A percentile compares a stretch with the other conserved stretches of the same genome.
Evolutionary conservation across 2,113 vertebrate species (phyloP).

Genomic region (Chloebia gouldiae): DNA sequence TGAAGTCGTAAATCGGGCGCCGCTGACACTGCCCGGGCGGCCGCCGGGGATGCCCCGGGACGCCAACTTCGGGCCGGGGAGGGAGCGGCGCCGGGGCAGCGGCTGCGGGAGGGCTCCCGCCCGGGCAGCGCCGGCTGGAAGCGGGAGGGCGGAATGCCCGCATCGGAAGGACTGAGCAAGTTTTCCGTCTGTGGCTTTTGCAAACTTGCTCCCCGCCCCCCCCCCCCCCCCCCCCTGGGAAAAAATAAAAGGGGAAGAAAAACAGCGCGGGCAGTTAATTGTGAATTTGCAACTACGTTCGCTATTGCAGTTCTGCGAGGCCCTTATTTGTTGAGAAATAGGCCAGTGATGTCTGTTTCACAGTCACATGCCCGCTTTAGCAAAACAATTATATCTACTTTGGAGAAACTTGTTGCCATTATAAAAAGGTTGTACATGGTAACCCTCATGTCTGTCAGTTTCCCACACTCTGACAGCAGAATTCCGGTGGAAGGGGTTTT

Average conservation of each 20-base stretch:
- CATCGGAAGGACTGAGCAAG: neutral
- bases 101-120: neutral
- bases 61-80: neutral
- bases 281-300: neutral
- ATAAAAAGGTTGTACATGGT: neutral
- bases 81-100: neutral
- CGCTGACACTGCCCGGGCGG: neutral
- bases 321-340: neutral
- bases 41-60: neutral
- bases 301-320: neutral
- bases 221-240: neutral
- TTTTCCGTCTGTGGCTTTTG: conserved; percentile 18
- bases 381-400: conserved; percentile 2
- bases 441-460: neutral
- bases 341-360: neutral
- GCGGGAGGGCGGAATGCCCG: neutral
- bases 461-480: neutral
- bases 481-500: neutral
- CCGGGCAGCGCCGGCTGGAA: neutral
- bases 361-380: neutral
- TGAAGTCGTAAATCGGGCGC: neutral
- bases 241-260: conserved; percentile 8
- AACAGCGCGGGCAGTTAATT: neutral
- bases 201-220: neutral
- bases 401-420: conserved; percentile 39